Evolutionary conservation across 2,797 vertebrate genomes (phyloP), one percentile per base, ranked within the genome.

Genomic region (Pogonophryne albipinna): DNA sequence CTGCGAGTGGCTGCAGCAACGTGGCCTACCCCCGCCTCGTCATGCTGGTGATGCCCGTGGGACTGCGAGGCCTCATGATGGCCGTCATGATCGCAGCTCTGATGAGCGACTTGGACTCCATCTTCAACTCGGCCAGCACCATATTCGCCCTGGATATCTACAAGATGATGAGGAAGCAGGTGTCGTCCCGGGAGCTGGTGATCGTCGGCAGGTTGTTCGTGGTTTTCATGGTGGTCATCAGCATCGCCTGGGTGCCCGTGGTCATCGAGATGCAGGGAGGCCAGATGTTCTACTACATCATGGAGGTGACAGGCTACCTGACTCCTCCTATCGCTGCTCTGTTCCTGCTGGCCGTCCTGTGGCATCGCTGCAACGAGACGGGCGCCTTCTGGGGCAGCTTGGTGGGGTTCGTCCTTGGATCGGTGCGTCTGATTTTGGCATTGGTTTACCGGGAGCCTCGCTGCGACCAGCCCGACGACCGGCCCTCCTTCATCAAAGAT

Each of bases 201-300:
- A 78, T 98, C 1, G 96, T 99, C 10, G 98, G 98, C 68, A 92
- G 96, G 75, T 82, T 98, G 31, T 99, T 98, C 74, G 97, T 99
- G 65, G 90, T 97, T 1, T 91, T 98, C 82, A 98, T 99, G 97
- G 97, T 99, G 83, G 84, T 91, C 34, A 93, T 97, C 92, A 99
- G 98, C 94, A 98, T 99, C 10, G 97, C 97, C 10, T 99, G 98
- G 98, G 97, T 99, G 41, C 98, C 98, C 0, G 97, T 99, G 76
- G 97, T 99, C 50, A 96, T 98, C 62, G 95, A 97, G 89, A 98
- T 99, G 98, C 98, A 99, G 90, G 97, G 97, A 12, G 97, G 98
- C 13, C 98, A 99, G 90, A 98, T 99, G 96, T 99, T 98, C 90
- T 95, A 98, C 42, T 99, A 99, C 84, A 98, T 97, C 82, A 97